Percentiles rank a stretch among this genome's conserved stretches.
Evolutionary conservation across 92 coral and sea anemone genomes (phyloP).

Genomic region (Heteractis magnifica): DNA sequence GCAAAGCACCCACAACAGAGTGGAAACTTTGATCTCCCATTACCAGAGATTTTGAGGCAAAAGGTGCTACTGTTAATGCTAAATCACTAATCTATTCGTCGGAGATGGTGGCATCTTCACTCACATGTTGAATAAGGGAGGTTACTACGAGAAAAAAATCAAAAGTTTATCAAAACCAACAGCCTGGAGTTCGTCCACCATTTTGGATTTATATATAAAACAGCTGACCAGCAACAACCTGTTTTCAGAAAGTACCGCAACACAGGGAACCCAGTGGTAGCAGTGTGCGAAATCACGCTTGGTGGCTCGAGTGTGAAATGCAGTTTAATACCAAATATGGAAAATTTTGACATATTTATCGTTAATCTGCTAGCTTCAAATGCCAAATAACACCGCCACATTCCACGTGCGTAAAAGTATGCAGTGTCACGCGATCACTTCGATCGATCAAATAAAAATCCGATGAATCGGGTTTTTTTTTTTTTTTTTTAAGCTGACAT

Average conservation of each 20-base stretch:
- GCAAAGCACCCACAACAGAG: conserved; percentile 28
- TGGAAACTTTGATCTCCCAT: background rate
- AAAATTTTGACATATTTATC: too few relatives aligned
- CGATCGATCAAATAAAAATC: too few relatives aligned
- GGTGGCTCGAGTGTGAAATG: too few relatives aligned
- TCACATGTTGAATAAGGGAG: background rate
- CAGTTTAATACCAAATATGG: too few relatives aligned
- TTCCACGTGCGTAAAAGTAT: too few relatives aligned
- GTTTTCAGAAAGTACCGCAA: background rate
- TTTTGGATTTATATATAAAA: conserved; percentile 7
- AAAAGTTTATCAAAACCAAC: background rate
- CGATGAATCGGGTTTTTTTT: too few relatives aligned
- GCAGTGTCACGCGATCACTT: too few relatives aligned
- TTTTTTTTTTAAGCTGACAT: too few relatives aligned
- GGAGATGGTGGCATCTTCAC: background rate
- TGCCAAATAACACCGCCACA: too few relatives aligned
- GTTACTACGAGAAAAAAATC: background rate
- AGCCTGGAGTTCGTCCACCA: background rate
- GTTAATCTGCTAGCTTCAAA: too few relatives aligned
- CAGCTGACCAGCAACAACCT: conserved; percentile 16
- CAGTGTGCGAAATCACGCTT: too few relatives aligned
- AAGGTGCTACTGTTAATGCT: background rate
- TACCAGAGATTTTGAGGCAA: background rate
- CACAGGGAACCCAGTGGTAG: conserved; percentile 21
- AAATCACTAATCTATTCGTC: background rate